Evolutionary conservation across 2,888 invertebrate species (phyloP).

Genomic region (Chrysolina americana): DNA sequence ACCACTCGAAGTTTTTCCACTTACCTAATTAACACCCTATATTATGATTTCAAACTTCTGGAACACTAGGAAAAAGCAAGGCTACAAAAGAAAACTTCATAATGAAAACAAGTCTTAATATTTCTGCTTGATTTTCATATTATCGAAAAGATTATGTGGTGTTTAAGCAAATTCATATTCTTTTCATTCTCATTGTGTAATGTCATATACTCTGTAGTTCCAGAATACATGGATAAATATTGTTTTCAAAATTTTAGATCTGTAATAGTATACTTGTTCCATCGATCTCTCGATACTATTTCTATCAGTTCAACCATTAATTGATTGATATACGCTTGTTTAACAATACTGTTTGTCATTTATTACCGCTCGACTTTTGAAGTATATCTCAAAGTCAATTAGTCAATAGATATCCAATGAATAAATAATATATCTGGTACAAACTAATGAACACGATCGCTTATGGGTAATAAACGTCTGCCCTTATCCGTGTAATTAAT

Average conservation of each 20-base stretch:
- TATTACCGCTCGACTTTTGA: background rate
- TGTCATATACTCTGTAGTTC: no score
- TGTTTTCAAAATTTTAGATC: background rate
- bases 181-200: no score
- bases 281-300: background rate
- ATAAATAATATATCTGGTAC: background rate
- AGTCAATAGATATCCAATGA: slow-evolving; percentile 10
- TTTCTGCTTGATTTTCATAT: no score
- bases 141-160: background rate
- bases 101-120: no score
- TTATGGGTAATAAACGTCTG: slow-evolving; percentile 17
- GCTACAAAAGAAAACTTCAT: no score
- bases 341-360: background rate
- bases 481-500: slow-evolving; percentile 37
- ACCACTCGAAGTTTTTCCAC: no score
- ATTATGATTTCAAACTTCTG: no score
- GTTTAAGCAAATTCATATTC: no score
- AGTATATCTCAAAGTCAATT: slow-evolving; percentile 12
- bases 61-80: no score
- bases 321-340: background rate
- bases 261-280: background rate
- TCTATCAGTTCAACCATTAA: background rate
- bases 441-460: slow-evolving; percentile 18
- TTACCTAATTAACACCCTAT: no score
- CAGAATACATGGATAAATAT: background rate